Conservation (phyloP, 2,797 vertebrate genomes). For the Amphiprion clarkii region DNA sequence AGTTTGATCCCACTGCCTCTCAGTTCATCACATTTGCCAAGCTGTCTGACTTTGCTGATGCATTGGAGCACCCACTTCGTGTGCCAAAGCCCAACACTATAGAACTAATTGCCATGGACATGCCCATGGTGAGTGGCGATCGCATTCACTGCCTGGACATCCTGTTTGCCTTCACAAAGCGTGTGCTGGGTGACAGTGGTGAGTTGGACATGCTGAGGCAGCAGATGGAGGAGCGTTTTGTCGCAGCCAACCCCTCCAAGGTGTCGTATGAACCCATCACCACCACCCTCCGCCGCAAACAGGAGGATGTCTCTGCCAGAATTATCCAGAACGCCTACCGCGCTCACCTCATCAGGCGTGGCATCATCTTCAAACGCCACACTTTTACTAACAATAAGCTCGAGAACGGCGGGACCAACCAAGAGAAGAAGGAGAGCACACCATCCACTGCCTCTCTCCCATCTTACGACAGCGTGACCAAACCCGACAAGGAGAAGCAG, state of each 20-base stretch:
- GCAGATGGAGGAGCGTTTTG: conserved; percentile 99
- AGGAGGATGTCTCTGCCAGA: conserved; percentile 95
- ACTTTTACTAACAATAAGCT: conserved; percentile 87
- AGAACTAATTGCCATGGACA: conserved; percentile 99
- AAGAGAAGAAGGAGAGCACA: conserved; percentile 96
- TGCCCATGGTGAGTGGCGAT: conserved; percentile 99
- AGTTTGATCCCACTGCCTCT: conserved; percentile 97
- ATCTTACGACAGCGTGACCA: conserved; percentile 99
- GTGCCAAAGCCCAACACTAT: conserved; percentile 99
- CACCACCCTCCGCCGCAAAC: conserved; percentile 96
- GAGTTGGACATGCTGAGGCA: conserved; percentile 98
- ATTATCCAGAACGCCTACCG: conserved; percentile 97
- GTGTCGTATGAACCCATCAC: conserved; percentile 99
- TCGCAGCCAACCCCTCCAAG: conserved; percentile 99
- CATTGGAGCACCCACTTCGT: conserved; percentile 95
- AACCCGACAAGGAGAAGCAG: conserved; percentile 98
- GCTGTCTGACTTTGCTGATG: conserved; percentile 96
- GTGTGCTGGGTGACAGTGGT: conserved; percentile 97
- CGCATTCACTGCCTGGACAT: conserved; percentile 99
- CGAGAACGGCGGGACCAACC: conserved; percentile 93
- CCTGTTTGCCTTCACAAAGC: conserved; percentile 99
- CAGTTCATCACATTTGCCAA: conserved; percentile 99
- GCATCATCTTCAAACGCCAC: conserved; percentile 91
- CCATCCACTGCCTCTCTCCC: conserved; percentile 98
- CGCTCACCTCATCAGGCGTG: conserved; percentile 88